Evolutionary conservation across 2,888 invertebrate species (phyloP).

Genomic region (Ischnura elegans): DNA sequence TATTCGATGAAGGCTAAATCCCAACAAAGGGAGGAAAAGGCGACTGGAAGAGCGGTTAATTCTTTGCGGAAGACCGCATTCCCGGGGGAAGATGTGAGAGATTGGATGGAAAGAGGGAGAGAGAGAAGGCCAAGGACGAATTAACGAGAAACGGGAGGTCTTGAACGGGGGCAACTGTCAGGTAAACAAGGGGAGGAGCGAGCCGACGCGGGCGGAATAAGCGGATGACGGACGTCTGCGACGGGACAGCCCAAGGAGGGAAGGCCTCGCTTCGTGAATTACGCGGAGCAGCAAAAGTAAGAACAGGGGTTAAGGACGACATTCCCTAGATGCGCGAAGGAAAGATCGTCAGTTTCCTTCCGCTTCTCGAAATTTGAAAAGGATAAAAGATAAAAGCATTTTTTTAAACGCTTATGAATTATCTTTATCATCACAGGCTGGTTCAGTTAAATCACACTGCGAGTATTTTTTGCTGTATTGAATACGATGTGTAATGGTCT

Average conservation of each 20-base stretch:
- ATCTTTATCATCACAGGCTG: no score
- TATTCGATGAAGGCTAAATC: not conserved
- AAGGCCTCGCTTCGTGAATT: not conserved
- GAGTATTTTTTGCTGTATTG: no score
- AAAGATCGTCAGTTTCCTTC: no score
- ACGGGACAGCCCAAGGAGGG: not conserved
- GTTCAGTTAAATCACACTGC: no score
- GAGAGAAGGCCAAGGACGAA: not conserved
- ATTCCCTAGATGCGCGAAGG: no score
- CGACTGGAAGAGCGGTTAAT: not conserved
- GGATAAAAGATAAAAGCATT: no score
- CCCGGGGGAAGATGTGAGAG: not conserved
- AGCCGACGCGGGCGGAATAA: not conserved
- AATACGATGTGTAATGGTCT: no score
- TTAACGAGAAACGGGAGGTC: not conserved
- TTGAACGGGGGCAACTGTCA: not conserved
- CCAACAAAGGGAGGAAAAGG: not conserved
- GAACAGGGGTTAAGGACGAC: not conserved
- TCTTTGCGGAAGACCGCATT: not conserved
- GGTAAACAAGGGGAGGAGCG: not conserved
- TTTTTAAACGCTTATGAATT: no score
- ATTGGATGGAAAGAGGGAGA: not conserved
- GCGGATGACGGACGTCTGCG: not conserved
- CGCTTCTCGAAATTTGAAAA: no score
- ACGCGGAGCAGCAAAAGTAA: not conserved